Conservation (phyloP, 2,888 invertebrate genomes). For the Sericinus montela region DNA sequence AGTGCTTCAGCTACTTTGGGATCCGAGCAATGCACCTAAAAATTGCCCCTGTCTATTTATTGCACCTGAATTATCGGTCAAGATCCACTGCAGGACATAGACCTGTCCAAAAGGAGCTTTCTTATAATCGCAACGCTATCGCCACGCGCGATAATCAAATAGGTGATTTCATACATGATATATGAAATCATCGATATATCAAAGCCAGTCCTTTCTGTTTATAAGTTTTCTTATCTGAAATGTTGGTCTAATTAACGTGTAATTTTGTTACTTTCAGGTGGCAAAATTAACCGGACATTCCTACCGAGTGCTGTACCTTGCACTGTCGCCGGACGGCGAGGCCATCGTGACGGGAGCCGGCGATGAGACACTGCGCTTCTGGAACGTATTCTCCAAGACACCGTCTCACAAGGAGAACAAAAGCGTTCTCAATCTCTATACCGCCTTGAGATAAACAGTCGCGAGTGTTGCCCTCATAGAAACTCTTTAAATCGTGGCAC, state of each 20-base stretch:
- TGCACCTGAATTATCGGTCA: too few relatives aligned
- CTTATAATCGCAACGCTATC: too few relatives aligned
- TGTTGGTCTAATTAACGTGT: neutral
- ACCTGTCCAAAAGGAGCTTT: too few relatives aligned
- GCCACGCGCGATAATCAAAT: too few relatives aligned
- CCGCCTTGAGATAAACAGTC: constrained; percentile 80
- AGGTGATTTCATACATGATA: too few relatives aligned
- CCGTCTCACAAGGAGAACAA: constrained; percentile 96
- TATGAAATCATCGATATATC: too few relatives aligned
- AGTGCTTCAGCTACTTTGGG: too few relatives aligned
- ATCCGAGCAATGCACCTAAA: too few relatives aligned
- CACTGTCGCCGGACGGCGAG: constrained; percentile 98
- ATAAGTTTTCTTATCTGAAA: too few relatives aligned
- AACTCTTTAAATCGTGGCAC: neutral
- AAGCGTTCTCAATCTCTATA: constrained; percentile 94
- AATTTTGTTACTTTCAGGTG: constrained; percentile 80
- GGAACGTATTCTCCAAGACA: constrained; percentile 99
- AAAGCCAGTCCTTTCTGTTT: too few relatives aligned
- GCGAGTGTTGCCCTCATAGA: neutral
- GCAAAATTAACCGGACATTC: constrained; percentile 98
- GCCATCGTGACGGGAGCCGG: constrained; percentile 99
- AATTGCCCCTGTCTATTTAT: too few relatives aligned
- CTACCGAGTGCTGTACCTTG: constrained; percentile 96
- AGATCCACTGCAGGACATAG: too few relatives aligned
- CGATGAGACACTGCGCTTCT: constrained; percentile 98